Base-by-base conservation (phyloP, 2,797 vertebrate genomes). In the Urocyon cinereoargenteus region DNA sequence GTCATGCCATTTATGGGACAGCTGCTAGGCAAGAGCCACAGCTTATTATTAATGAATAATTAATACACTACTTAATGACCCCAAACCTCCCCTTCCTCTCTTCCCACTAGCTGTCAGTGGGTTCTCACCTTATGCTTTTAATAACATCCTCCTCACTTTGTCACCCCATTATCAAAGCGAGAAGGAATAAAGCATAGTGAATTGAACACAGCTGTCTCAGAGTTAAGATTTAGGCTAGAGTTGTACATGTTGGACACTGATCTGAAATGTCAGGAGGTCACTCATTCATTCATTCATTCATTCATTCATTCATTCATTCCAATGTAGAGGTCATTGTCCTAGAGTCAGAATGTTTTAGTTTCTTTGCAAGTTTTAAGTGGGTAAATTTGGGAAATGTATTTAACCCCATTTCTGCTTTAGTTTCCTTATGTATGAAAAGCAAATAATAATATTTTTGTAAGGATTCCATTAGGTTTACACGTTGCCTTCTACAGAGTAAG, bases 41-140 rank as follows among this genome's bases (percentile, higher is more conserved):
- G 34, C 89, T 84, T 93, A 87, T 62, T 92, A 36, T 51, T 89
- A 94, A 62, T 94, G 91, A 87, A 93, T 96, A 91, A 91, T 93
- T 82, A 93, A 77, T 77, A 78, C 12, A 77, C 26, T 77, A 3
- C 57, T 96, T 88, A 82, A 24, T 90, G 84, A 86, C 70, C 21
- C n/a, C 59, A 28, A 84, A 61, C 18, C 19, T 94, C 22, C 57
- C 57, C 6, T 86, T 36, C 16, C 11, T 73, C n/a, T 61, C 22
- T 55, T 78, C 57, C 21, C 55, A 73, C 7, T 73, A 68, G 59
- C 81, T 90, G 26, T 87, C 40, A n/a, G 36, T 90, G 45, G 15
- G 21, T 64, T 96, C 68, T 93, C 49, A 92, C 75, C 59, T 87
- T 72, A 40, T 62, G 22, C 55, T 96, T 93, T 91, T 94, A 95